phyloP scores from a whole-genome alignment of 1,140 invertebrate genomes.

The Atta colombica region DNA sequence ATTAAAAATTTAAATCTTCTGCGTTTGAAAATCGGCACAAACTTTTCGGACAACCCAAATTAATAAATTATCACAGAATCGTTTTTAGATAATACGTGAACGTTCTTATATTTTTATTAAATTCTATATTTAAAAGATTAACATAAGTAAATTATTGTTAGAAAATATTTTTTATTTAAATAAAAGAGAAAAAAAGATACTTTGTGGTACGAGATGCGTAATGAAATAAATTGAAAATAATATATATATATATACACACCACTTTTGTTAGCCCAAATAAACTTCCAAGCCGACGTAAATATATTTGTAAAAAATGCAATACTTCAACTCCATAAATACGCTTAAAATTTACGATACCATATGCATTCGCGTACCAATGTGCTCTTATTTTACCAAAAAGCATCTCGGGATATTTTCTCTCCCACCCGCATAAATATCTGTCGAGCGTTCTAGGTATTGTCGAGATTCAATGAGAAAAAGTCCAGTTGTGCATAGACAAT shows the following conservation, averaged over 20 bases:
- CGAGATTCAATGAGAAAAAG: slow-evolving; percentile 53
- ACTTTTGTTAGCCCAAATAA: slow-evolving; percentile 29
- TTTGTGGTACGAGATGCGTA: not conserved
- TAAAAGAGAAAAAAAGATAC: not conserved
- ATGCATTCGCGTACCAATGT: not conserved
- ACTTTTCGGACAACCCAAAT: no score
- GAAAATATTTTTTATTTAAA: not conserved
- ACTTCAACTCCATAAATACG: slow-evolving; percentile 27
- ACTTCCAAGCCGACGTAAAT: slow-evolving; percentile 11
- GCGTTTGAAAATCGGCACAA: no score
- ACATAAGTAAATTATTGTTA: not conserved
- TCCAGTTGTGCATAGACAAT: not conserved
- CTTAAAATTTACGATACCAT: slow-evolving; percentile 22
- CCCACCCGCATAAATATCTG: slow-evolving; percentile 27
- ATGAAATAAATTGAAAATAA: slow-evolving; percentile 10
- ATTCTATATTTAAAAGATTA: not conserved
- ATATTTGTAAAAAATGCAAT: slow-evolving; percentile 38
- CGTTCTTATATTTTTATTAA: not conserved
- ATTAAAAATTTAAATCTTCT: no score
- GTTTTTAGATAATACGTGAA: not conserved
- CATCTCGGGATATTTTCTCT: slow-evolving; percentile 20
- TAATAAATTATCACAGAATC: not conserved
- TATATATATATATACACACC: not conserved
- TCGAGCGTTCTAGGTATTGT: slow-evolving; percentile 26
- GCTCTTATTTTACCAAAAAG: slow-evolving; percentile 4